A percentile compares a stretch with the other conserved stretches of the same genome.
Conservation (phyloP, 2,888 invertebrate genomes). For the Atethmia centrago region DNA sequence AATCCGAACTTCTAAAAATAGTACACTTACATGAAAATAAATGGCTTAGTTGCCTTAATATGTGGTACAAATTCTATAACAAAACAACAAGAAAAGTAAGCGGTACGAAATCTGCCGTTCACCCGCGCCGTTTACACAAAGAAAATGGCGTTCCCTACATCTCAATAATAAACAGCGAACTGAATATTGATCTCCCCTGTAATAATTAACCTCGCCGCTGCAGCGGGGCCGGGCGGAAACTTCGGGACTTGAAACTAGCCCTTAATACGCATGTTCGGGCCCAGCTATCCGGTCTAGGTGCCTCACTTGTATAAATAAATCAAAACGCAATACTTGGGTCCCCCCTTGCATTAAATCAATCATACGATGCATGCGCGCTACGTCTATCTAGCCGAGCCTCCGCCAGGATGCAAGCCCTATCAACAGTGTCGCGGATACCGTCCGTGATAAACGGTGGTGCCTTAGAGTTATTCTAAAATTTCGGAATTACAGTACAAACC, state of each 20-base stretch:
- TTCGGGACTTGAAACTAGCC: conserved; percentile 33
- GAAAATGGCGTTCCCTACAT: neutral
- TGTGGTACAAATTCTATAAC: too few relatives aligned
- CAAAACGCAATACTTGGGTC: conserved; percentile 46
- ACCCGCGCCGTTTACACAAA: too few relatives aligned
- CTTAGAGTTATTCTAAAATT: conserved; percentile 40
- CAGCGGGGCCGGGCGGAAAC: conserved; percentile 24
- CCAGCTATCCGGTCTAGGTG: conserved; percentile 21
- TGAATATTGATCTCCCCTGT: conserved; percentile 45
- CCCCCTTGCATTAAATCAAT: conserved; percentile 69
- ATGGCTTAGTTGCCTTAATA: too few relatives aligned
- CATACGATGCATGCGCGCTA: conserved; percentile 71
- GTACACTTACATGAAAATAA: too few relatives aligned
- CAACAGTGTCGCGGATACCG: conserved; percentile 36
- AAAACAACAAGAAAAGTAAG: too few relatives aligned
- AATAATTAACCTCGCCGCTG: conserved; percentile 43
- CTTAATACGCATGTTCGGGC: conserved; percentile 55
- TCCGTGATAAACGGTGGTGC: conserved; percentile 50
- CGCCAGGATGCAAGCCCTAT: conserved; percentile 20
- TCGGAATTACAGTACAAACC: neutral
- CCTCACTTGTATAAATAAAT: conserved; percentile 59
- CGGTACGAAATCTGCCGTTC: too few relatives aligned
- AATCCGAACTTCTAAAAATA: too few relatives aligned
- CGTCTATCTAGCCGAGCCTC: conserved; percentile 39
- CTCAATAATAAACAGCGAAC: conserved; percentile 24